A percentile compares a stretch with the other conserved stretches of the same genome.
Evolutionary conservation across 2,888 invertebrate species (phyloP).

Genomic region (Agrypnus murinus): DNA sequence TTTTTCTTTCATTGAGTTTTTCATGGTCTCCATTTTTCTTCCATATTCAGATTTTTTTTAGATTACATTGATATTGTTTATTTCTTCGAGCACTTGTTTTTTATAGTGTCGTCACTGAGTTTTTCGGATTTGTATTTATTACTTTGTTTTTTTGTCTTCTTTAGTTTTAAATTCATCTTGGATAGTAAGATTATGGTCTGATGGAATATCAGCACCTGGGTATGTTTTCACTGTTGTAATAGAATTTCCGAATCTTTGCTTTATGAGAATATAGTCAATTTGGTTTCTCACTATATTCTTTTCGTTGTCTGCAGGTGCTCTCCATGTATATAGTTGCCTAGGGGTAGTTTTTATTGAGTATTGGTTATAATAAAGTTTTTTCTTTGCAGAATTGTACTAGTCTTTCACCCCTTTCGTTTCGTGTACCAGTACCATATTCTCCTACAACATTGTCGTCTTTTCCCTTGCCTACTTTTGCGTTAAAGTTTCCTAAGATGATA

Average conservation of each 20-base stretch:
- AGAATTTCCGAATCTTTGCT: background rate
- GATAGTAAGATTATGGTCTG: no score
- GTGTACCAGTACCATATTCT: background rate
- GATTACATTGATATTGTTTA: no score
- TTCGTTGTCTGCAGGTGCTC: background rate
- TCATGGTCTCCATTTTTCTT: no score
- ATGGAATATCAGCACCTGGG: slow-evolving; percentile 3
- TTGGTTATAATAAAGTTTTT: background rate
- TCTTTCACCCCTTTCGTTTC: background rate
- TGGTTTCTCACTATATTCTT: background rate
- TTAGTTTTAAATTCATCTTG: no score
- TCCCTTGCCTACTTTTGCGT: slow-evolving; percentile 1
- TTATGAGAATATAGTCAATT: no score
- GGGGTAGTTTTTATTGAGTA: background rate
- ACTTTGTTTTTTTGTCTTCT: no score
- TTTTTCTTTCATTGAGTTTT: no score
- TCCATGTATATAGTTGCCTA: background rate
- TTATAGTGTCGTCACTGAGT: no score
- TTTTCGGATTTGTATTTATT: no score
- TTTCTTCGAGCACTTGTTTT: no score
- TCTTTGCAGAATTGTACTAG: slow-evolving; percentile 2
- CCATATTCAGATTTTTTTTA: no score
- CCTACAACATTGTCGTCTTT: background rate
- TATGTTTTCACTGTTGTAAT: background rate
- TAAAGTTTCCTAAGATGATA: slow-evolving; percentile 5